These are phyloP conservation scores for Nicator chloris DNA, from an alignment of 2,113 vertebrate species.

Conservation along the genomic window DNA sequence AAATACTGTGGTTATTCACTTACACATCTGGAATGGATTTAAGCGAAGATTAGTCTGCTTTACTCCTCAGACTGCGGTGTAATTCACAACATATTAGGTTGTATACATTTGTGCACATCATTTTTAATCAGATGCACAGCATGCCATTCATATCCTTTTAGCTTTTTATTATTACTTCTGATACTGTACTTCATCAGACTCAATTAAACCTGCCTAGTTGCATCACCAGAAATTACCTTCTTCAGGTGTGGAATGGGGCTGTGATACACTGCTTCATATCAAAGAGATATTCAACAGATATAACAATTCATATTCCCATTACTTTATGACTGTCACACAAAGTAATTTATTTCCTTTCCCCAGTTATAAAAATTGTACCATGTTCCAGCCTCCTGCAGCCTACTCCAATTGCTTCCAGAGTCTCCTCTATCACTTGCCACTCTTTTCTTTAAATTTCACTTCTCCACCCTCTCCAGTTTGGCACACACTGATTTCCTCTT, in stretches of 20 bases:
- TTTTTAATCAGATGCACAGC: constrained; percentile 65
- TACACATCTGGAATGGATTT: constrained; percentile 55
- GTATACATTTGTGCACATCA: constrained; percentile 32
- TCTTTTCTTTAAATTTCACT: not conserved
- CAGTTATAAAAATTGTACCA: not conserved
- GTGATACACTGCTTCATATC: not conserved
- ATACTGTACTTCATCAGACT: constrained; percentile 56
- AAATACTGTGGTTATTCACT: constrained; percentile 30
- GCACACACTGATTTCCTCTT: not conserved
- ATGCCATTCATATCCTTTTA: constrained; percentile 49
- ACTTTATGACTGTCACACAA: not conserved
- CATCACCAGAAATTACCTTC: constrained; percentile 35
- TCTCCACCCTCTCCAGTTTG: not conserved
- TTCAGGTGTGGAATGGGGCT: not conserved
- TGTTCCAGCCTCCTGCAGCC: not conserved
- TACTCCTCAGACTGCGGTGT: constrained; percentile 5
- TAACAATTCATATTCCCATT: constrained; percentile 22
- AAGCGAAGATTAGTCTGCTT: constrained; percentile 18
- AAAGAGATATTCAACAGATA: constrained; percentile 22
- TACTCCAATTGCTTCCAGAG: not conserved
- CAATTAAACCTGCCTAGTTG: constrained; percentile 39
- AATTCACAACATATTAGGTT: constrained; percentile 59
- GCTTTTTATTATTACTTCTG: constrained; percentile 56
- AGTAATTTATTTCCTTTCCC: not conserved
- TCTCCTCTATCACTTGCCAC: not conserved